Base-by-base conservation (phyloP, 2,113 vertebrate genomes). In the Gavialis gangeticus region DNA sequence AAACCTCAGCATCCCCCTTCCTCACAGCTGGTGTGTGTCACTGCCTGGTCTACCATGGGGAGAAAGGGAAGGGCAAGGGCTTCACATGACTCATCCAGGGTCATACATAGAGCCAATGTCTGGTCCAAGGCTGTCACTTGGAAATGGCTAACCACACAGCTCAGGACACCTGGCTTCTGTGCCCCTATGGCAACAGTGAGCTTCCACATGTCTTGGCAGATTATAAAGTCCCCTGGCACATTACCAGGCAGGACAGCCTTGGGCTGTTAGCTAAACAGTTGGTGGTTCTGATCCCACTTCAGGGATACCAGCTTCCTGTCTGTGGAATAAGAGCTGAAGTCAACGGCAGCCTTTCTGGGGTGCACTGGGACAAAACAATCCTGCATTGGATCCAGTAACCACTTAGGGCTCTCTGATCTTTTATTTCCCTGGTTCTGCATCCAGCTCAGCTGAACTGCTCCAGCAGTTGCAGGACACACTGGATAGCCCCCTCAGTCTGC, bases 311-410 rank as follows among this genome's bases (percentile, higher is more conserved):
- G 18, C 67, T 21, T 30, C 30, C 21, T 30, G n/a, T 30, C 18
- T 22, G n/a, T 69, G 21, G 46, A 46, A 46, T 46, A 46, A 46
- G 46, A 46, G 46, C 46, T 46, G 13, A 19, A 75, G 88, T 46
- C 46, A 62, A 21, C 10, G 76, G 77, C 30, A 54, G 18, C 22
- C 28, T 84, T 67, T 30, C 46, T 87, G 17, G 5, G 4, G 7
- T 69, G 67, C 67, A 27, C 56, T 34, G 75, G 54, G 8, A 14
- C 18, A 25, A 6, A 28, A 75, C 12, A 60, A 56, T 62, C 30
- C 71, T 2, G 1, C 17, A 1, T 1, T 9, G 27, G 82, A 4
- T 78, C 19, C 16, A 25, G 73, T 67, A 2, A 25, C 30, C 0
- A 0, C 5, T 34, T 24, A 46, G 37, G 30, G 6, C 55, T 60